Conservation (phyloP, 2,113 vertebrate genomes). For the Notarius quadriscutis region DNA sequence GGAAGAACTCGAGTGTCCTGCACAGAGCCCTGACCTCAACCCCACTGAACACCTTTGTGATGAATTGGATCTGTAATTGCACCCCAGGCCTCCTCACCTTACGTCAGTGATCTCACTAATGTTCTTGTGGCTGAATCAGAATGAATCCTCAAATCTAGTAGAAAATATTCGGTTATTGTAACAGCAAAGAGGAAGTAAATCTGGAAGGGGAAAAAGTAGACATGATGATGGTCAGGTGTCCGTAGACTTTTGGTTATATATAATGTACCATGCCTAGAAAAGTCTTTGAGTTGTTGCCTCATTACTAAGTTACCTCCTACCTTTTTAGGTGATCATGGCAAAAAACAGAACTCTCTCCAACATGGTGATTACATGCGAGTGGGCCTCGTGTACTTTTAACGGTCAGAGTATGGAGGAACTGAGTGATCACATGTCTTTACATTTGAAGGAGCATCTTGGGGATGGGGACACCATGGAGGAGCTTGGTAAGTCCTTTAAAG, state of each 20-base stretch:
- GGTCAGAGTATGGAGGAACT: conserved; percentile 69
- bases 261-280: background rate
- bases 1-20: background rate
- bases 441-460: conserved; percentile 67
- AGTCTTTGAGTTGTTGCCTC: background rate
- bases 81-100: background rate
- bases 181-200: background rate
- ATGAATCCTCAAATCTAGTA: background rate
- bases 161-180: background rate
- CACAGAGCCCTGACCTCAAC: background rate
- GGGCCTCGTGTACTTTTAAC: conserved; percentile 69
- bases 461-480: conserved; percentile 77
- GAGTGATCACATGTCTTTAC: conserved; percentile 68
- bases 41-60: background rate
- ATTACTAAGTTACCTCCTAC: background rate
- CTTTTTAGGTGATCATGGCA: conserved; percentile 56
- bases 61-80: no score
- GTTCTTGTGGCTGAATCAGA: background rate
- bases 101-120: background rate
- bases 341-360: conserved; percentile 61
- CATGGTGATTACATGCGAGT: conserved; percentile 66
- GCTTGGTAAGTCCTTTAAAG: conserved; percentile 64
- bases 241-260: background rate
- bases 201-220: background rate
- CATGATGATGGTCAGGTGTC: background rate